A percentile compares a stretch with the other conserved stretches of the same genome.
Evolutionary conservation across 2,888 invertebrate genomes (phyloP).

Genomic region (Onchidella celtica): DNA sequence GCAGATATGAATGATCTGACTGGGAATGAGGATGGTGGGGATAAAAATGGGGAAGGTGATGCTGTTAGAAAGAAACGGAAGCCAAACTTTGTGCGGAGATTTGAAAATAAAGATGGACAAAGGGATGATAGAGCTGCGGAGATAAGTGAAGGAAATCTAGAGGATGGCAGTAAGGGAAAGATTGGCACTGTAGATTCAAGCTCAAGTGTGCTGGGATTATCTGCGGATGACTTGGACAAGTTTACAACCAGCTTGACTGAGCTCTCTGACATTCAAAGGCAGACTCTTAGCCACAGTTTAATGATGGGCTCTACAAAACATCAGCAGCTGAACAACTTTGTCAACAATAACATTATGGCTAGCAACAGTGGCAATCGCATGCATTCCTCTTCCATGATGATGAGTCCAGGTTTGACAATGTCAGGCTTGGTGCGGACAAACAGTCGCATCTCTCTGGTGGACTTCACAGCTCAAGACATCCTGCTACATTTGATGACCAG

Average conservation of each 20-base stretch:
- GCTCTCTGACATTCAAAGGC: constrained; percentile 24
- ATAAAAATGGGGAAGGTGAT: constrained; percentile 20
- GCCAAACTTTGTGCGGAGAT: constrained; percentile 52
- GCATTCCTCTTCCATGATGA: constrained; percentile 25
- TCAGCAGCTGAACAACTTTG: background rate
- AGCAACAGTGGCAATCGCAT: background rate
- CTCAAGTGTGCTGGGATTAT: constrained; percentile 8
- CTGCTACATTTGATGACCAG: constrained; percentile 64
- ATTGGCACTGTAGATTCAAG: background rate
- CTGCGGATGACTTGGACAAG: constrained; percentile 28
- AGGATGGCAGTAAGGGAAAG: background rate
- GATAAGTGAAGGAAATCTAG: background rate
- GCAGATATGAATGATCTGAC: background rate
- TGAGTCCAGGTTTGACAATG: constrained; percentile 44
- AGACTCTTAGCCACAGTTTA: constrained; percentile 26
- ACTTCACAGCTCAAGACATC: constrained; percentile 63
- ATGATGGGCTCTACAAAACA: constrained; percentile 20
- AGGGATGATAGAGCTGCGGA: background rate
- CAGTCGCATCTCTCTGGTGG: constrained; percentile 61
- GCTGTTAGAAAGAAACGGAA: constrained; percentile 42
- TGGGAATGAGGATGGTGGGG: background rate
- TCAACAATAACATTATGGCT: background rate
- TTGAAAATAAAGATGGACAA: constrained; percentile 26
- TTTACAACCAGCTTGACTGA: constrained; percentile 36
- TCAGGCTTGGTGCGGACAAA: constrained; percentile 57